Base-by-base conservation (phyloP, 2,888 invertebrate genomes). In the Halocaridina rubra region DNA sequence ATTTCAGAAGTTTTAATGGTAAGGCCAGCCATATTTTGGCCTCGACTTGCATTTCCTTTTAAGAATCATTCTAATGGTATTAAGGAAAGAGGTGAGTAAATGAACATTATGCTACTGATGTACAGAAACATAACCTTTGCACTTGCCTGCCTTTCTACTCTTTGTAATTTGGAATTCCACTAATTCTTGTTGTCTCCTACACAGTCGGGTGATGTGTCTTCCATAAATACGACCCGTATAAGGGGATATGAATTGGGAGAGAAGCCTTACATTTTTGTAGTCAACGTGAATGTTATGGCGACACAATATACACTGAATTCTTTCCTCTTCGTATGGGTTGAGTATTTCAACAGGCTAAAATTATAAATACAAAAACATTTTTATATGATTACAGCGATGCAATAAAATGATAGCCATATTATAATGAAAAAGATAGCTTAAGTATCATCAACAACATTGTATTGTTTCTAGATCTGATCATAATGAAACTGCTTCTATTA, bases 201-300 rank as follows among this genome's bases (percentile, higher is more conserved):
- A 99, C 64, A 99, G 93, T 0, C 99, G 97, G 3, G 99, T 99
- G 61, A 99, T 96, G 89, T 98, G 96, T 80, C 95, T 93, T 0
- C 96, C 97, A 90, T 98, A 99, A 87, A 98, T 94, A 88, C 95
- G 93, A 0, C 99, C 99, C 0, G 99, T 98, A 90, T 96, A 97
- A 0, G 97, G 95, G 39, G 98, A 99, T 90, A 98, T 96, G 91
- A 99, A 99, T 91, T 99, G 98, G 0, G 97, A 97, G 4, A 99
- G 91, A 3, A 99, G 91, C 89, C 96, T 94, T 0, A 95, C 94
- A 91, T 99, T 99, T 91, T 98, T 98, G 90, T 96, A 98, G 91
- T 97, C 93, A 0, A 97, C 95, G 0, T 93, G 93, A n/a, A 98
- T 94, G 39, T 95, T 93, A 86, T 95, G 91, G 91, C 94, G 94